Base-by-base conservation (phyloP, 2,797 vertebrate species). In the Babyrousa celebensis region DNA sequence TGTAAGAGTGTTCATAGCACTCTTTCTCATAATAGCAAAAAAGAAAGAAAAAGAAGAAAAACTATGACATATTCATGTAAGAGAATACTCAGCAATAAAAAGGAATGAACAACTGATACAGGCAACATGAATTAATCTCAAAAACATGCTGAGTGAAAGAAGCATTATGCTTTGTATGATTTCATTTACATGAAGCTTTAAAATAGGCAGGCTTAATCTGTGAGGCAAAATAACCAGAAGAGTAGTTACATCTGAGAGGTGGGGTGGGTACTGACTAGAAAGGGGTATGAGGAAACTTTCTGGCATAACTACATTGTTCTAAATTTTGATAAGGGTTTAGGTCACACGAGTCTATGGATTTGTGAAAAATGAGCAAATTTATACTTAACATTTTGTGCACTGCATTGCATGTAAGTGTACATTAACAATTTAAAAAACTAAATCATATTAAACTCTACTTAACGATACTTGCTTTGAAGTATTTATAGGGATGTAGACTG, bases 1-100 rank as follows among this genome's bases (percentile, higher is more conserved):
- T 43, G 58, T 0, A 87, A 65, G 17, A 94, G 85, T 85, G n/a
- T 79, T 83, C 29, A 92, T 0, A 82, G 71, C 15, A 94, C 40
- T 65, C 95, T 98, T 97, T 96, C 96, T 97, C 52, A 48, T 58
- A 94, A 87, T 4, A 94, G 48, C 2, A 9, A 87, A 67, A 32
- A 63, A 52, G 5, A 85, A 48, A 58, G 6, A 89, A 92, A 65
- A 80, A 20, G 36, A 68, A 84, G 94, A 94, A 71, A 93, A 89
- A 79, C 12, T 54, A 48, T 10, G 58, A 83, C 29, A n/a, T 18
- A 85, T 12, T 93, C 20, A 95, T 79, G 80, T 17, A 83, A 95
- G 54, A 82, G 40, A 88, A 86, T 40, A 92, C 6, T 85, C n/a
- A 40, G 52, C 21, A 75, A 89, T 84, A 68, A 86, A 96, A 95